A percentile compares a stretch with the other conserved stretches of the same genome.
phyloP scores from a whole-genome alignment of 1,140 invertebrate species.

The Teleogryllus occipitalis region DNA sequence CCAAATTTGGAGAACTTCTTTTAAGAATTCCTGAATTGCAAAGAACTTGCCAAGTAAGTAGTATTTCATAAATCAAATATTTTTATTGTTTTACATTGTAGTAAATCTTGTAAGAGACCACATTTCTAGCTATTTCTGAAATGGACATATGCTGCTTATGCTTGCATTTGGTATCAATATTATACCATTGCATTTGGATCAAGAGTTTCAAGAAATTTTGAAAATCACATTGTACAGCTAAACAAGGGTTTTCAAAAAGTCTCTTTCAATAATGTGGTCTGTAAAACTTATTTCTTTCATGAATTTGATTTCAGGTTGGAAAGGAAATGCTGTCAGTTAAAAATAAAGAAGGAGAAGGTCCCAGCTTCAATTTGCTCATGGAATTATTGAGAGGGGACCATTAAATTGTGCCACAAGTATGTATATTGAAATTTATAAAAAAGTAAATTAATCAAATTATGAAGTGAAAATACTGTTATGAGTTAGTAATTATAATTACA shows the following conservation, averaged over 20 bases:
- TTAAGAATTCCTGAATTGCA: slow-evolving; percentile 89
- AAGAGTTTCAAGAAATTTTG: no score
- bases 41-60: slow-evolving; percentile 74
- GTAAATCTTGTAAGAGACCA: no score
- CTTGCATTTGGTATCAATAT: no score
- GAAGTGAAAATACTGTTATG: background rate
- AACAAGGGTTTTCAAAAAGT: no score
- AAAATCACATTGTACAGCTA: no score
- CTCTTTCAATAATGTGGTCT: no score
- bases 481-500: background rate
- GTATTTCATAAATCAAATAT: background rate
- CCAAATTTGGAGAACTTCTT: slow-evolving; percentile 90
- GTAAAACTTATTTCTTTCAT: background rate
- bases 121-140: no score
- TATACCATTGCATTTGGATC: no score
- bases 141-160: no score
- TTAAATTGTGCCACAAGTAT: slow-evolving; percentile 39
- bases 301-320: slow-evolving; percentile 54
- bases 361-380: slow-evolving; percentile 90
- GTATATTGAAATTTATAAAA: background rate
- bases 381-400: slow-evolving; percentile 88
- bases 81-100: no score
- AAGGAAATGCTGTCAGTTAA: slow-evolving; percentile 87
- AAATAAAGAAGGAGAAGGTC: slow-evolving; percentile 75
- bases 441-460: no score